Base-by-base conservation (phyloP, 2,113 vertebrate species). In the Dasypus novemcinctus region DNA sequence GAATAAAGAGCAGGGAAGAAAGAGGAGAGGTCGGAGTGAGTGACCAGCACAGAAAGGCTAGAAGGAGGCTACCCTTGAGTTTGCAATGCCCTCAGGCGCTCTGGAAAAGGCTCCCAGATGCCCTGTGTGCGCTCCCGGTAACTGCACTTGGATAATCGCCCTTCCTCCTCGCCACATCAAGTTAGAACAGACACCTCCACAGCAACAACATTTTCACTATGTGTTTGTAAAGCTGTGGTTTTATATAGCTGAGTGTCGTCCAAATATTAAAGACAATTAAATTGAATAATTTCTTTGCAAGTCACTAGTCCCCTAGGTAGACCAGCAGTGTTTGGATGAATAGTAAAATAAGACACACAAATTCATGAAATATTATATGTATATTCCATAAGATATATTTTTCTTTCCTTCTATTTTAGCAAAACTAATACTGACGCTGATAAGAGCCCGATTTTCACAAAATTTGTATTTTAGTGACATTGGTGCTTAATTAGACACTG, bases 381-480 rank as follows among this genome's bases (percentile, higher is more conserved):
- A 93, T 80, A 23, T 85, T 93, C 79, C 25, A 66, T 94, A 75
- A 95, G 59, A 83, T 54, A n/a, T 31, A 64, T 46, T 69, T 89
- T 84, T 78, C 8, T 71, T 92, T 81, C 25, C 14, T 95, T 86
- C 7, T 41, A 2, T 79, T 87, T 84, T 71, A 85, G 52, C 90
- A 52, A 94, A 61, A 87, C 87, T 63, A 75, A 68, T 59, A 75
- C 43, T 68, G 59, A 68, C 14, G 1, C 9, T 80, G 64, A 27
- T 59, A 75, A 64, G 29, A 96, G 31, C 87, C 38, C 92, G 9
- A 93, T 64, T 83, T 96, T 87, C 66, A 72, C 15, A 66, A 86
- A 79, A 38, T 85, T 59, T 94, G 21, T 33, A 43, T 69, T 81
- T 38, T 36, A 29, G 61, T 21, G 11, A 66, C 0, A 54, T 13